Evolutionary conservation across 92 coral and sea anemone species (phyloP).

Genomic region (Plumapathes pennacea): DNA sequence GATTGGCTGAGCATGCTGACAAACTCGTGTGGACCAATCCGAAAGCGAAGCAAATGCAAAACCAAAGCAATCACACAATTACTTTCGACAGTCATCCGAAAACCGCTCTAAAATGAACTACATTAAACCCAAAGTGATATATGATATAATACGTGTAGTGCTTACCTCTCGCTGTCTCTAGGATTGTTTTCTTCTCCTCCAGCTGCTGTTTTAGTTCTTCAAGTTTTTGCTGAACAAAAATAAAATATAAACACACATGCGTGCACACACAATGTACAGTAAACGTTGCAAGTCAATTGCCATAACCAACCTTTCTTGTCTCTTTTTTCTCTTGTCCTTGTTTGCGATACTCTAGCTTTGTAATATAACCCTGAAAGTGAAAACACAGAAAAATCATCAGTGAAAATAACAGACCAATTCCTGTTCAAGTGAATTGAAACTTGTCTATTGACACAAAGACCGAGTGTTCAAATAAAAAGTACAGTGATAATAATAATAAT

Average conservation of each 20-base stretch:
- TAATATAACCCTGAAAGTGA: conserved; percentile 65
- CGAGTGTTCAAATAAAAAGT: no score
- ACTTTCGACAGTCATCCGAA: no score
- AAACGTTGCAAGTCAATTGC: neutral
- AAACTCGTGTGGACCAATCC: no score
- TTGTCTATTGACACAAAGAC: neutral
- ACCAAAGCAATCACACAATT: no score
- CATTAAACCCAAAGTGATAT: no score
- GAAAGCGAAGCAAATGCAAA: no score
- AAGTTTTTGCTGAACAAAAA: conserved; percentile 65
- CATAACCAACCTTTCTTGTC: conserved; percentile 70
- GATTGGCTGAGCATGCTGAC: no score
- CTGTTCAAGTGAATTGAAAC: neutral
- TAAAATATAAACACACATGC: neutral
- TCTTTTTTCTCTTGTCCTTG: conserved; percentile 84
- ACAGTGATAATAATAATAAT: no score
- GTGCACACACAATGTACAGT: neutral
- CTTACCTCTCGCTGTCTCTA: conserved; percentile 80
- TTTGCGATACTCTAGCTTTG: conserved; percentile 69
- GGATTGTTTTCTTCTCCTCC: conserved; percentile 70
- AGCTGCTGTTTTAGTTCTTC: conserved; percentile 75
- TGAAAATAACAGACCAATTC: neutral
- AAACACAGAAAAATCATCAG: neutral
- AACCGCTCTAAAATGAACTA: no score
- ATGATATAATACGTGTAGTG: no score